A percentile compares a stretch with the other conserved stretches of the same genome.
Evolutionary conservation across 37 sponge, comb jelly and placozoan species (phyloP).

Genomic region (Haliclona indistincta): DNA sequence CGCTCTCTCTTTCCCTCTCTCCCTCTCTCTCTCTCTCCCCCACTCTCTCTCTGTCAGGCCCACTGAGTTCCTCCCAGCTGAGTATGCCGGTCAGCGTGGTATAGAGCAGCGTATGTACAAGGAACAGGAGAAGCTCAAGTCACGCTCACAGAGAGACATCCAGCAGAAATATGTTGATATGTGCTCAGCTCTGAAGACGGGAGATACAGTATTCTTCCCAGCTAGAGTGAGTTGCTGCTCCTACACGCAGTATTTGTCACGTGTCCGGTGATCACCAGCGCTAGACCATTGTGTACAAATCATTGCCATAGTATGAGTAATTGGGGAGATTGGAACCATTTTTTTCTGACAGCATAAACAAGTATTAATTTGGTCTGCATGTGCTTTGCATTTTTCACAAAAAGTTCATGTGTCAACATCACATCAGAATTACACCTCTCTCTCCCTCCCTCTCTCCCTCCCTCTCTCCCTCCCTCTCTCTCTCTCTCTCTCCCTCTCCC

Average conservation of each 20-base stretch:
- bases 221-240: conserved; percentile 62
- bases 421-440: neutral
- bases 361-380: too few relatives aligned
- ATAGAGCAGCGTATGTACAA: conserved; percentile 69
- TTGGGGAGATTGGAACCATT: too few relatives aligned
- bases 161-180: conserved; percentile 45
- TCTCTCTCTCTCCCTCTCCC: neutral
- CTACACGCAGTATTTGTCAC: too few relatives aligned
- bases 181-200: conserved; percentile 31
- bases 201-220: conserved; percentile 68
- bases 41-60: conserved; percentile 34
- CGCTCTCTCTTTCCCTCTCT: conserved; percentile 13
- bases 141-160: conserved; percentile 26
- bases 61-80: conserved; percentile 71
- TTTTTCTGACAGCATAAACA: too few relatives aligned
- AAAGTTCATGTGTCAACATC: too few relatives aligned
- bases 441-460: neutral
- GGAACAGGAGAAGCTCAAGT: conserved; percentile 46
- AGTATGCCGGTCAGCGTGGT: conserved; percentile 51
- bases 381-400: too few relatives aligned
- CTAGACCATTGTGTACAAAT: too few relatives aligned
- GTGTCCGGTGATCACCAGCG: too few relatives aligned
- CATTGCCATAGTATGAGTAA: too few relatives aligned
- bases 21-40: conserved; percentile 14
- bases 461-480: neutral